Evolutionary conservation across 2,888 invertebrate genomes (phyloP).

Genomic region (Cephus spinipes): DNA sequence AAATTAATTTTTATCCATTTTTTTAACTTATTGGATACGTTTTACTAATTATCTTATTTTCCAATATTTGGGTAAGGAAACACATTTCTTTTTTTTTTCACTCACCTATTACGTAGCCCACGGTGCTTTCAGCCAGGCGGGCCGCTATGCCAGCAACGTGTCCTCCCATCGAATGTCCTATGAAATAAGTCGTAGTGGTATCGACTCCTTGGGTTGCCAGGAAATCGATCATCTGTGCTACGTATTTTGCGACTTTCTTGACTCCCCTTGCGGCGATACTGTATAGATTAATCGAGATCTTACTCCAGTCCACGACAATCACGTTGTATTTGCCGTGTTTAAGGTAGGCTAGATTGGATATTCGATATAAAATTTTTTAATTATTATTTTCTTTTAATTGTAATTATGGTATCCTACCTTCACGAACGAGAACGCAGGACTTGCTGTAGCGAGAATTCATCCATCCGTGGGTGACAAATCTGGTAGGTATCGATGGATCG

Average conservation of each 20-base stretch:
- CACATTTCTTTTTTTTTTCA: neutral
- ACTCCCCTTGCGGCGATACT: neutral
- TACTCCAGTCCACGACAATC: constrained; percentile 17
- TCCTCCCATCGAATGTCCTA: constrained; percentile 16
- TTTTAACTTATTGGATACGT: neutral
- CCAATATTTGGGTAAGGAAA: too few relatives aligned
- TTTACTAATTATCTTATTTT: too few relatives aligned
- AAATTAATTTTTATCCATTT: neutral
- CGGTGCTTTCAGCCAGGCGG: neutral
- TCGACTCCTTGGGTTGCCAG: neutral
- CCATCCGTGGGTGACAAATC: constrained; percentile 12
- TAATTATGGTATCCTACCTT: neutral
- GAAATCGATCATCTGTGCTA: constrained; percentile 12
- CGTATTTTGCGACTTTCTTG: neutral
- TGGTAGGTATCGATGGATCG: constrained; percentile 9
- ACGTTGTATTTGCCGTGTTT: constrained; percentile 11
- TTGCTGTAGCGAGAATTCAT: neutral
- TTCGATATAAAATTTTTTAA: too few relatives aligned
- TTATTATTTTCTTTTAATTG: too few relatives aligned
- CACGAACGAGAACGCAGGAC: neutral
- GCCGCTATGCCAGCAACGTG: constrained; percentile 9
- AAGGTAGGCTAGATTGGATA: constrained; percentile 10
- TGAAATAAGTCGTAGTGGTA: neutral
- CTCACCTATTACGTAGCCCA: constrained; percentile 10
- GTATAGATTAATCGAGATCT: neutral